Evolutionary conservation across 2,797 vertebrate species (phyloP).

Genomic region (Lates japonicus): DNA sequence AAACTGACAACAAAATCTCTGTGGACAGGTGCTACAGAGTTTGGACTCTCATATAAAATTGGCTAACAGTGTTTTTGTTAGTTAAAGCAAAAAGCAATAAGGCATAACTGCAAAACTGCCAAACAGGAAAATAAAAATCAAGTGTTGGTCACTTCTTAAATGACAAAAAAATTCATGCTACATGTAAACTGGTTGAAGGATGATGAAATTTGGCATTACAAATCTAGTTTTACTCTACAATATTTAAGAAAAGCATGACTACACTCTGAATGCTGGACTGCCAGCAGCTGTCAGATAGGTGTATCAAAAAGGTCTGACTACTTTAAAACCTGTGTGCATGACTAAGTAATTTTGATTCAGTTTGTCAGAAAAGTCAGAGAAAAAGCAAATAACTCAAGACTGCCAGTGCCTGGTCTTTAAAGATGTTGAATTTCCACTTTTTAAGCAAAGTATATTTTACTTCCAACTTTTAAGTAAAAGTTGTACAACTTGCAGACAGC

Average conservation of each 20-base stretch:
- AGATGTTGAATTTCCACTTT: conserved; percentile 6
- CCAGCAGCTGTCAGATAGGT: not conserved
- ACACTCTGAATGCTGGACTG: not conserved
- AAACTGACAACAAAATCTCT: not conserved
- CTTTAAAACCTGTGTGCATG: not conserved
- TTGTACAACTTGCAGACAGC: conserved; percentile 22
- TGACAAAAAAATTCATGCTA: not conserved
- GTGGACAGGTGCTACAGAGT: not conserved
- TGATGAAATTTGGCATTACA: not conserved
- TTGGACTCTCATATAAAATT: not conserved
- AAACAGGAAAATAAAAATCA: not conserved
- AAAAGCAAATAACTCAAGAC: not conserved
- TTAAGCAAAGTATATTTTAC: conserved; percentile 5
- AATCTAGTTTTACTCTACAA: not conserved
- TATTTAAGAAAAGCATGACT: not conserved
- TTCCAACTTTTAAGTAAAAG: not conserved
- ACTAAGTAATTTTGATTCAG: not conserved
- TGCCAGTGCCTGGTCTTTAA: not conserved
- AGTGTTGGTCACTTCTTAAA: not conserved
- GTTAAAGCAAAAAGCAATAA: not conserved
- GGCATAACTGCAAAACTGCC: not conserved
- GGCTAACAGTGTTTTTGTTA: not conserved
- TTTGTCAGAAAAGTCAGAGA: not conserved
- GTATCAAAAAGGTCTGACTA: not conserved
- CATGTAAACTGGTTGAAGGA: not conserved